phyloP scores from a whole-genome alignment of 2,797 vertebrate genomes.

The Acanthopagrus latus region DNA sequence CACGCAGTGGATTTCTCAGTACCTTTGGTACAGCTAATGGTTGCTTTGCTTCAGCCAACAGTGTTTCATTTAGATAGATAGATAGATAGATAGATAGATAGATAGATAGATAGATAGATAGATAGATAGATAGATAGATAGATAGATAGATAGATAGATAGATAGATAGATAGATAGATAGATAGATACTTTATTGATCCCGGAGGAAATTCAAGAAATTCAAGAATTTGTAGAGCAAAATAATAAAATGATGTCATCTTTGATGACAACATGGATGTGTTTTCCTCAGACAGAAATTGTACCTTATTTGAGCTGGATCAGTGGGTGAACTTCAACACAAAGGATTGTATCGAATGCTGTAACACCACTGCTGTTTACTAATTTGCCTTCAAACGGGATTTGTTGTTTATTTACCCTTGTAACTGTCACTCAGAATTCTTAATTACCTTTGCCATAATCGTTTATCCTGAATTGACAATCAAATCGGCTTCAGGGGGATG shows the following conservation, averaged over 20 bases:
- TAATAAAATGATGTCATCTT: neutral
- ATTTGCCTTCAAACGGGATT: conserved; percentile 9
- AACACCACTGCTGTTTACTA: neutral
- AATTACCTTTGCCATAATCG: conserved; percentile 40
- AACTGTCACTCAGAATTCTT: conserved; percentile 39
- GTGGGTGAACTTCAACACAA: neutral
- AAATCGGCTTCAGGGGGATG: conserved; percentile 24
- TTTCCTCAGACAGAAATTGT: neutral
- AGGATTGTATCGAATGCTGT: conserved; percentile 2
- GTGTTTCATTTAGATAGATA: no score
- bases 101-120: no score
- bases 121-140: no score
- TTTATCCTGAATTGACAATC: conserved; percentile 45
- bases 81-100: no score
- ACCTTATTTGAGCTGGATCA: conserved; percentile 8
- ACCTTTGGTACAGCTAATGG: neutral
- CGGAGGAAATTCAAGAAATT: no score
- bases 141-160: no score
- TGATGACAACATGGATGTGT: neutral
- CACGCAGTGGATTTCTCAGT: neutral
- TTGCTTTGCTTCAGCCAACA: neutral
- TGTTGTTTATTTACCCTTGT: conserved; percentile 37
- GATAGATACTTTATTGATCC: no score
- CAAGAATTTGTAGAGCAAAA: neutral
- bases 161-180: no score